Evolutionary conservation across 1,140 invertebrate genomes (phyloP), one percentile per base, ranked within the genome.

Genomic region (Listronotus bonariensis): DNA sequence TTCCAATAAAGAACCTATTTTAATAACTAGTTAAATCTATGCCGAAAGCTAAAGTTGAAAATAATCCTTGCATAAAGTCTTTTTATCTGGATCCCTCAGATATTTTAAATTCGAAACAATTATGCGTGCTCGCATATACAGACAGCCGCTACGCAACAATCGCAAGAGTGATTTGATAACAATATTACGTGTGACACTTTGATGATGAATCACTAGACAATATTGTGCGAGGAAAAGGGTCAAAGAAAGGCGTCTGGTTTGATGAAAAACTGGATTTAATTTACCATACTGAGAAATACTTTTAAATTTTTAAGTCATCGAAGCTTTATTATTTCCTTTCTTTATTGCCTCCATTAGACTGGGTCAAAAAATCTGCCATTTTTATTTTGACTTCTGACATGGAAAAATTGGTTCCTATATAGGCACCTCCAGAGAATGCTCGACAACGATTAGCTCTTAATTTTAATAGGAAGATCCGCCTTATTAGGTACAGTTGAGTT

Each of bases 161-260:
- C 43, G 45, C 38, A 6, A 20, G 14, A 49, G 62, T 57, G 61
- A 65, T 57, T 56, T 56, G 34, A 40, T 36, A 56, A 54, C 52
- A 51, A 54, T 67, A 63, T 36, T 18, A 10, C 48, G 6, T 20
- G 38, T 62, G 52, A 67, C 51, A 62, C 9, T 51, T 14, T 34
- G 0, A 18, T 65, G 62, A 65, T 65, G 62, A 54, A 65, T 65
- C 62, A 40, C 62, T 46, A 26, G 46, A 63, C 40, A 15, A 54
- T 38, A 54, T 54, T 63, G 43, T 52, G 10, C 14, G 40, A 31
- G 41, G 4, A 36, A 11, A 61, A 61, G 51, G 59, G 59, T 52
- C 52, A 32, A 59, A 57, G 42, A 14, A 17, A 14, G 20, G 26
- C 54, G 54, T 12, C 52, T 54, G 40, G 15, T 54, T 54, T 54